phyloP scores from a whole-genome alignment of 2,797 vertebrate genomes.

The Perodicticus potto region DNA sequence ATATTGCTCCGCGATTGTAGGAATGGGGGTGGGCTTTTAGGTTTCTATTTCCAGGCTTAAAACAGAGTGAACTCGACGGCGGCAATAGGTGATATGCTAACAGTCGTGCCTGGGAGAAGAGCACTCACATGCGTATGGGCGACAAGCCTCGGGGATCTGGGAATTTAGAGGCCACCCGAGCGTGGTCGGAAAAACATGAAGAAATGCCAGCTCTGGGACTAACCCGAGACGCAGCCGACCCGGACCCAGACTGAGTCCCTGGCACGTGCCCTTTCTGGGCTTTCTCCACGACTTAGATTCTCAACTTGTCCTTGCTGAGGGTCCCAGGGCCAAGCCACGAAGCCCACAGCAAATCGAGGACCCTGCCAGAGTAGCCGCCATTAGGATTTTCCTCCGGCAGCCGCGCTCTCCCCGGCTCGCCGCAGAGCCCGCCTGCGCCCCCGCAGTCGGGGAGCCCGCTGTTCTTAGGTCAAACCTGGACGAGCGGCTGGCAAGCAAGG shows the following conservation, averaged over 20 bases:
- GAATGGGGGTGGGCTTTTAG: not conserved
- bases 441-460: fast-evolving
- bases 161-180: slow-evolving; percentile 72
- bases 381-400: not conserved
- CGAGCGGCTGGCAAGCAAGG: not conserved
- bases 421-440: slow-evolving; percentile 87
- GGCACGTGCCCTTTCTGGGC: fast-evolving
- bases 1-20: not conserved
- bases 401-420: not conserved
- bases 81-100: slow-evolving; percentile 91
- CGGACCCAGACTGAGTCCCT: not conserved
- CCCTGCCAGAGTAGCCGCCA: slow-evolving; percentile 84
- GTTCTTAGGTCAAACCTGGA: not conserved
- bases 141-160: slow-evolving; percentile 88
- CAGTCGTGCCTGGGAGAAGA: slow-evolving; percentile 90
- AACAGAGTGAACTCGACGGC: slow-evolving; percentile 91
- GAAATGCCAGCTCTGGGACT: not conserved
- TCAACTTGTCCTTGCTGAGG: not conserved
- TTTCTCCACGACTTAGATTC: not conserved
- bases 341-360: slow-evolving; percentile 87
- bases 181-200: not conserved
- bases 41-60: slow-evolving; percentile 87
- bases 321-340: not conserved
- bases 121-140: slow-evolving; percentile 88
- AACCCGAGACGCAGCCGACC: fast-evolving